Conservation (phyloP, 30 jellyfish, hydroid and myxozoan species). For the Pelagia noctiluca region DNA sequence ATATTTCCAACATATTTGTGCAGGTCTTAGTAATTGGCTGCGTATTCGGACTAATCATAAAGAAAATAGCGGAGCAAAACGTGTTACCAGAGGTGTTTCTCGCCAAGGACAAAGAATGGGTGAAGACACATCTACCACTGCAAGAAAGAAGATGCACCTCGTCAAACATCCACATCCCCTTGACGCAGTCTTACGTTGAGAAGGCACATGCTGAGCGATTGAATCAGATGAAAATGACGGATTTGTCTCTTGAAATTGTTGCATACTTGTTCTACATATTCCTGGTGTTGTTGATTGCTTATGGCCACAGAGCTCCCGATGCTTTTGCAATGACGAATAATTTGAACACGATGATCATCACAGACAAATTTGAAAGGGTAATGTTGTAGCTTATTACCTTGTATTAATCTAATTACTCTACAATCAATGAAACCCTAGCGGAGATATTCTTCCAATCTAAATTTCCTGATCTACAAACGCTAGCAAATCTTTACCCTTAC, state of each 20-base stretch:
- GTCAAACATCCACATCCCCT: slow-evolving; percentile 36
- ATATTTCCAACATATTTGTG: not conserved
- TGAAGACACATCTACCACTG: slow-evolving; percentile 18
- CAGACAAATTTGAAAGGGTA: slow-evolving; percentile 83
- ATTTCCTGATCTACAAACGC: no score
- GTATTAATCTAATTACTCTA: no score
- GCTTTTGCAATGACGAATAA: slow-evolving; percentile 66
- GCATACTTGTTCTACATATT: slow-evolving; percentile 52
- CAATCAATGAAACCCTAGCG: no score
- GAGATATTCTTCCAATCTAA: no score
- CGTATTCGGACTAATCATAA: slow-evolving; percentile 66
- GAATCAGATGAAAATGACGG: slow-evolving; percentile 46
- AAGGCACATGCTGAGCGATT: slow-evolving; percentile 57
- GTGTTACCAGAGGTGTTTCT: slow-evolving; percentile 58
- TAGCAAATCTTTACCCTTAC: no score
- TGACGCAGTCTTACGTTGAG: slow-evolving; percentile 43
- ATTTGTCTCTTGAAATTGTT: slow-evolving; percentile 58
- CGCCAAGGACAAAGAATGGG: slow-evolving; percentile 40
- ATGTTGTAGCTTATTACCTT: no score
- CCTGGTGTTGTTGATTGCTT: slow-evolving; percentile 79
- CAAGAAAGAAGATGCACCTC: slow-evolving; percentile 16
- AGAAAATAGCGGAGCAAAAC: slow-evolving; percentile 60
- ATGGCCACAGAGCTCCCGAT: slow-evolving; percentile 92
- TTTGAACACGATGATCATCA: slow-evolving; percentile 47
- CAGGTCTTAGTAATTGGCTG: slow-evolving; percentile 77